These are phyloP conservation scores for Isaurus tuberculatus DNA, from an alignment of 92 coral and sea anemone species.

Conservation along the genomic window DNA sequence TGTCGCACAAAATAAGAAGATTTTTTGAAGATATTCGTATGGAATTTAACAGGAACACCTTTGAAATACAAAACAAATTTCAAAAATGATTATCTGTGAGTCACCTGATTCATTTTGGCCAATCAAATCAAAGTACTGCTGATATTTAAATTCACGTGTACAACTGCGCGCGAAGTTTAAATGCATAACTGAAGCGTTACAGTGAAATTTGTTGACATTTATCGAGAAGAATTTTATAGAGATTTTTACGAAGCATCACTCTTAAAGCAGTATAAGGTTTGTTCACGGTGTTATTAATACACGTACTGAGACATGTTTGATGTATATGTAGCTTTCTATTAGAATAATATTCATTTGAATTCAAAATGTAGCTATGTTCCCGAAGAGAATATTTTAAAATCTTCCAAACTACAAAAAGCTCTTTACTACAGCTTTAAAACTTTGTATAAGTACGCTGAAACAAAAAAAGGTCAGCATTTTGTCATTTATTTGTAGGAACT, in stretches of 20 bases:
- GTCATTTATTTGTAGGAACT: no score
- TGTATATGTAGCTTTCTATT: neutral
- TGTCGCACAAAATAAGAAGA: neutral
- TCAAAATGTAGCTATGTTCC: neutral
- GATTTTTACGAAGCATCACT: neutral
- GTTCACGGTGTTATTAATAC: neutral
- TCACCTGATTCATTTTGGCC: constrained; percentile 35
- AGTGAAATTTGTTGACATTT: neutral
- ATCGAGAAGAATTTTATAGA: neutral
- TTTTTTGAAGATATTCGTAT: neutral
- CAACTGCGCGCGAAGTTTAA: constrained; percentile 39
- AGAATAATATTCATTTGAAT: neutral
- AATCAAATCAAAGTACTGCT: neutral
- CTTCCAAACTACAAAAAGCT: no score
- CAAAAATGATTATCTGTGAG: neutral
- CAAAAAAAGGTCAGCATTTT: no score
- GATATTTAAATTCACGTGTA: constrained; percentile 5
- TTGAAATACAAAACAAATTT: neutral
- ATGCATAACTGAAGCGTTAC: constrained; percentile 13
- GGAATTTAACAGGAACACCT: neutral
- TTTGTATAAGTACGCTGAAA: no score
- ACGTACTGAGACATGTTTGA: neutral
- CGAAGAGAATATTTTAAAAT: no score
- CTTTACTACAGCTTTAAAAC: no score
- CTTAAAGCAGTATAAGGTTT: neutral